Evolutionary conservation across 1,140 invertebrate species (phyloP).

Genomic region (Zelostemma sp.): DNA sequence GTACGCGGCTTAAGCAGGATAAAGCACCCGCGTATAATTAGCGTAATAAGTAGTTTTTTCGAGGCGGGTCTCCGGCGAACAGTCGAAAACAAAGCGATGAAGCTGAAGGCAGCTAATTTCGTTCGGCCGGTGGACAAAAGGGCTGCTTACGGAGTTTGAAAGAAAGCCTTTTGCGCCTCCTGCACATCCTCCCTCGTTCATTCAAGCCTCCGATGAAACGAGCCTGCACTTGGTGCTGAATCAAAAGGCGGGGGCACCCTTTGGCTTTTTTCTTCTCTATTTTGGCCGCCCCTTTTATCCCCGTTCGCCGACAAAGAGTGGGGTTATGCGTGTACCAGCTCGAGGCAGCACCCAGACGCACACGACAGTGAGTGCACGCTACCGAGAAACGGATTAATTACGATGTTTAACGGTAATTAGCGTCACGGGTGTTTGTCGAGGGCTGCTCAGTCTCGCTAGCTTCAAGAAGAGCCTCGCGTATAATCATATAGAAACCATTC

Average conservation of each 20-base stretch:
- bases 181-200: conserved; percentile 65
- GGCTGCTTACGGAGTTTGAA: conserved; percentile 48
- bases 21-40: conserved; percentile 66
- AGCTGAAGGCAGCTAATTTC: conserved; percentile 64
- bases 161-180: conserved; percentile 53
- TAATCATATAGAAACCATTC: conserved; percentile 30
- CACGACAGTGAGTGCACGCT: conserved; percentile 40
- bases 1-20: conserved; percentile 29
- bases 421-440: conserved; percentile 51
- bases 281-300: conserved; percentile 51
- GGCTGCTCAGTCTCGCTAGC: conserved; percentile 18
- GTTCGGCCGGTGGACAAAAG: conserved; percentile 60
- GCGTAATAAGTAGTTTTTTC: conserved; percentile 70
- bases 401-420: conserved; percentile 60
- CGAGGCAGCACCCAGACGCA: conserved; percentile 50
- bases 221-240: conserved; percentile 55
- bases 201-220: conserved; percentile 56
- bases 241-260: conserved; percentile 64
- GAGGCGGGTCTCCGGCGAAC: conserved; percentile 55
- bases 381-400: conserved; percentile 64
- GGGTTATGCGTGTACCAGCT: conserved; percentile 53
- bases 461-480: conserved; percentile 12
- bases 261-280: conserved; percentile 52
- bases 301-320: conserved; percentile 59
- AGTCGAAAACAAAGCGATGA: conserved; percentile 62